Base-by-base conservation (phyloP, 2,888 invertebrate species). In the Sphaeridia pumilis region DNA sequence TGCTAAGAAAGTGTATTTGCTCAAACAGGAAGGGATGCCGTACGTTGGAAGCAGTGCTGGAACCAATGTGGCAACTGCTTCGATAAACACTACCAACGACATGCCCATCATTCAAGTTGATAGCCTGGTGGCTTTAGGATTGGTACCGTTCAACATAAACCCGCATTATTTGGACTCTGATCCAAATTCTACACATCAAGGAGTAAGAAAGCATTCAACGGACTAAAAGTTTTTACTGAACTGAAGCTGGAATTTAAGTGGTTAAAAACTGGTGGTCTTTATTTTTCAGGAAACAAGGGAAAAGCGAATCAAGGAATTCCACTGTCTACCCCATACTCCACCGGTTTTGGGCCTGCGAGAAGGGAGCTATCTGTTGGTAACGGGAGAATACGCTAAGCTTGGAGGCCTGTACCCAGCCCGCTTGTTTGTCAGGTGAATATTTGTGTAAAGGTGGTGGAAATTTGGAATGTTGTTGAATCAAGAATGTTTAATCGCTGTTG, bases 101-200 rank as follows among this genome's bases (percentile, higher is more conserved):
- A 87, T 88, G 87, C 88, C 87, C 3, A 84, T 88, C 53, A 78
- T 77, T n/a, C 80, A 77, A 69, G 86, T 86, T 36, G 5, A 41
- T 12, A 22, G 36, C 12, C 38, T 56, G n/a, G 38, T 43, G n/a
- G 53, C 56, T 17, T 73, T 87, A 43, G 74, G 75, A 34, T 73
- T 87, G 50, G 79, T 87, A 14, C 83, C 84, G 3, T 86, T 87
- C 69, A 87, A 87, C 69, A 86, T 87, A 55, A 88, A 88, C 70
- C 85, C 87, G 10, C 88, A 88, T 70, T 88, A 84, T 67, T 70
- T 82, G 61, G 86, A 87, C 59, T 70, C 76, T 25, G 74, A 78
- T 60, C 71, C 74, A 10, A 75, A 70, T 63, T 75, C 75, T 43
- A 80, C 70, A 36, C 87, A 87, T 68, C 82, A 80, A 72, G 87